Evolutionary conservation across 2,113 vertebrate genomes (phyloP), one percentile per base, ranked within the genome.

Genomic region (Cyanocitta stelleri): DNA sequence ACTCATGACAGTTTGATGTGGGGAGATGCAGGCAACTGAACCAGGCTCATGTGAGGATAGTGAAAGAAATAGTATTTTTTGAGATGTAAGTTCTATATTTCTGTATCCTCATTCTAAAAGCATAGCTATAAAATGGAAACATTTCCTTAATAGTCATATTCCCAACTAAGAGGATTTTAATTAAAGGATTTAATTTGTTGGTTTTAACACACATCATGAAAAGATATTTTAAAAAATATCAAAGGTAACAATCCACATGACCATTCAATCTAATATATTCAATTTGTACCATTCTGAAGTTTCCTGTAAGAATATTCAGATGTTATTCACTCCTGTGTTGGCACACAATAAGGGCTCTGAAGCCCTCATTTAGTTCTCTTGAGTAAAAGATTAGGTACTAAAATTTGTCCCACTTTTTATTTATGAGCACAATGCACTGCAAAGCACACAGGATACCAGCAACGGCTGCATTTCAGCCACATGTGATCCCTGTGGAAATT

Each of bases 1-100:
- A 26, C 6, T 66, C 4, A 16, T 16, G 16, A 26, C 23, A 55
- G 12, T 3, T 4, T 68, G 44, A 75, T 0, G 0, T 26, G 15
- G 33, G 7, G 7, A 83, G 16, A 76, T 32, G 32, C 33, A 82
- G 56, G 77, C 10, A 93, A 72, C 8, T 18, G 26, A 11, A 80
- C 23, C 22, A 68, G 44, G 6, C 27, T 59, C 7, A 59, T 44
- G 30, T n/a, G 37, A 52, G 24, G 6, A 37, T 7, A 62, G 24
- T 35, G 22, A 35, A 61, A 73, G n/a, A 84, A 48, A 17, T 11
- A 20, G 4, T 66, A 22, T 7, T n/a, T 51, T 67, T 66, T 64
- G 26, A 46, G 22, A 22, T 56, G 2, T 23, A 51, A 43, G 7
- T n/a, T 76, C 16, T n/a, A 17, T 10, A 48, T 79, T 91, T 91